phyloP scores from a whole-genome alignment of 2,888 invertebrate genomes.

The Chrysotoxum bicinctum region DNA sequence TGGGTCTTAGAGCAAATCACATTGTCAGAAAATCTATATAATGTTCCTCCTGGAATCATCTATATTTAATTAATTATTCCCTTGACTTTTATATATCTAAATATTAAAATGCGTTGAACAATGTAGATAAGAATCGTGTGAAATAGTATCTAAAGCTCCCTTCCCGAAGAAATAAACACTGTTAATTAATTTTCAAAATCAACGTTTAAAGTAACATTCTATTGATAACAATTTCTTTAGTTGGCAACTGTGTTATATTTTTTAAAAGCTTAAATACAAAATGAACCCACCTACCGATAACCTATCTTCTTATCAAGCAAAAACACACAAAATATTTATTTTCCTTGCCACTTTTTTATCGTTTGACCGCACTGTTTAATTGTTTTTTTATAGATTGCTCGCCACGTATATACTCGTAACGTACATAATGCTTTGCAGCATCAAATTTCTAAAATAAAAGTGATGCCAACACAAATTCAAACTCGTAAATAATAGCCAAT shows the following conservation, averaged over 20 bases:
- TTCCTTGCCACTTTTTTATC: neutral
- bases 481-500: neutral
- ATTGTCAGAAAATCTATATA: too few species aligned
- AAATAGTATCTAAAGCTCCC: too few species aligned
- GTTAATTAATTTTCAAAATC: too few species aligned
- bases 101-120: too few species aligned
- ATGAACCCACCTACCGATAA: neutral
- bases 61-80: too few species aligned
- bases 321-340: neutral
- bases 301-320: neutral
- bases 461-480: slow-evolving; percentile 20
- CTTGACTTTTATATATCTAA: too few species aligned
- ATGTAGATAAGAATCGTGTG: too few species aligned
- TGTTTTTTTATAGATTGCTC: slow-evolving; percentile 11
- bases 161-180: neutral
- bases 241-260: neutral
- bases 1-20: too few species aligned
- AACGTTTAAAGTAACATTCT: neutral
- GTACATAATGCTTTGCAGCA: neutral
- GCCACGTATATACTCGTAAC: slow-evolving; percentile 17
- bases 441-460: slow-evolving; percentile 7
- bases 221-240: neutral
- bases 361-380: slow-evolving; percentile 40
- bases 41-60: too few species aligned
- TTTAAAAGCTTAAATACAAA: neutral